Percentiles rank a stretch among this genome's conserved stretches.
Evolutionary conservation across 2,113 vertebrate species (phyloP).

Genomic region (Passer domesticus): DNA sequence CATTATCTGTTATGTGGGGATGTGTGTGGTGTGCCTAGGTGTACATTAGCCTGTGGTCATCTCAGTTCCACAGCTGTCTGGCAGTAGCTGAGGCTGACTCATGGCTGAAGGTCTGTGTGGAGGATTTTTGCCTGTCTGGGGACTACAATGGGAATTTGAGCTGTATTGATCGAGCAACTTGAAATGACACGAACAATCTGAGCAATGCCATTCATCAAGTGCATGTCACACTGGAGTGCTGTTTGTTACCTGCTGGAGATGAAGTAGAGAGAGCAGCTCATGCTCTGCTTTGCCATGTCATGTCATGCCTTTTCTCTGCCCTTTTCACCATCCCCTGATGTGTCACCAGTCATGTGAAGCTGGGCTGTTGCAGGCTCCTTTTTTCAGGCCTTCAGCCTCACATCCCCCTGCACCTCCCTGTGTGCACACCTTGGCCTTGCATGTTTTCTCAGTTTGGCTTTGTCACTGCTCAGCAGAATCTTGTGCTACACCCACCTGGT

Average conservation of each 20-base stretch:
- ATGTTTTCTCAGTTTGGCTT: not conserved
- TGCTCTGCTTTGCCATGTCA: too few relatives aligned
- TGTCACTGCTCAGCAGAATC: not conserved
- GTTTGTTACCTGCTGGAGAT: not conserved
- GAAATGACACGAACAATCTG: not conserved
- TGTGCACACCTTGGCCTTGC: not conserved
- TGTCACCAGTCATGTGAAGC: not conserved
- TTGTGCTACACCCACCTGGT: not conserved
- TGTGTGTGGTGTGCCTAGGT: not conserved
- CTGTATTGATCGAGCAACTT: not conserved
- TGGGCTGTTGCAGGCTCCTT: not conserved
- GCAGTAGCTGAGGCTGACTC: not conserved
- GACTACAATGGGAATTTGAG: not conserved
- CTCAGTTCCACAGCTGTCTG: not conserved
- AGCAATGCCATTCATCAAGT: not conserved
- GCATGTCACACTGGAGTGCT: not conserved
- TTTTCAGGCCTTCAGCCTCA: not conserved
- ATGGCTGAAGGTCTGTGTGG: not conserved
- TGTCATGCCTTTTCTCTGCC: not conserved
- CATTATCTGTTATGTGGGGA: not conserved
- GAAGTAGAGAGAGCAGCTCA: not conserved
- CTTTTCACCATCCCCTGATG: not conserved
- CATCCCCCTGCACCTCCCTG: not conserved
- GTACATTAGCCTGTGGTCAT: not conserved
- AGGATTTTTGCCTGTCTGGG: not conserved